phyloP scores from a whole-genome alignment of 2,113 vertebrate genomes.

The Maccullochella peelii region DNA sequence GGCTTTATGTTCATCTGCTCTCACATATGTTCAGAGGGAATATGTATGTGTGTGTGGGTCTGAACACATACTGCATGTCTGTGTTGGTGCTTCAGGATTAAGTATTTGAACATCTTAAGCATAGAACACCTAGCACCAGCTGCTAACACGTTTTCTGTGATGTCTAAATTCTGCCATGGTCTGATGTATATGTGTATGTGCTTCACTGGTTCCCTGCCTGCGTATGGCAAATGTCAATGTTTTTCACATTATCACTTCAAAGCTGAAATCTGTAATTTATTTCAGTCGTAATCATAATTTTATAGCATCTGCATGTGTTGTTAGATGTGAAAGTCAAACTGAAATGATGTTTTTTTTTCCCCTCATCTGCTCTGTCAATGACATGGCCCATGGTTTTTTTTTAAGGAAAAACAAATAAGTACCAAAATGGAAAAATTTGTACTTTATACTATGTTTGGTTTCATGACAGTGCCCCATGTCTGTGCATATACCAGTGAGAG shows the following conservation, averaged over 20 bases:
- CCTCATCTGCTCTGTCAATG: neutral
- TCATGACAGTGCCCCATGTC: neutral
- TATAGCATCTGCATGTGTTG: neutral
- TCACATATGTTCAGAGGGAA: conserved; percentile 45
- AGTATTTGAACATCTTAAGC: conserved; percentile 21
- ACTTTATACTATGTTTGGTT: neutral
- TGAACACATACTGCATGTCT: neutral
- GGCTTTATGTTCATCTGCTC: conserved; percentile 31
- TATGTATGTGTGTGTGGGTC: conserved; percentile 8
- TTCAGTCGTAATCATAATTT: neutral
- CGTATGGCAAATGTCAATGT: neutral
- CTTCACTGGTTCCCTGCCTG: neutral
- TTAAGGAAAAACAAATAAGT: neutral
- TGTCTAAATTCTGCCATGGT: conserved; percentile 3
- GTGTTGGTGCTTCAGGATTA: conserved; percentile 4
- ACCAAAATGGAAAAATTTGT: neutral
- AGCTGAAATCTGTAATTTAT: neutral
- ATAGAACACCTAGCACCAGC: conserved; percentile 34
- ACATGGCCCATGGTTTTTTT: neutral
- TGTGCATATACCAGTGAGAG: neutral
- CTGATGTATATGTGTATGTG: neutral
- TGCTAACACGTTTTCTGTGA: neutral
- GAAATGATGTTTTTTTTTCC: neutral
- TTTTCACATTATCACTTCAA: conserved; percentile 8
- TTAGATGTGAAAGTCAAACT: neutral